Base-by-base conservation (phyloP, 1,140 invertebrate genomes). In the Magallana gigas region DNA sequence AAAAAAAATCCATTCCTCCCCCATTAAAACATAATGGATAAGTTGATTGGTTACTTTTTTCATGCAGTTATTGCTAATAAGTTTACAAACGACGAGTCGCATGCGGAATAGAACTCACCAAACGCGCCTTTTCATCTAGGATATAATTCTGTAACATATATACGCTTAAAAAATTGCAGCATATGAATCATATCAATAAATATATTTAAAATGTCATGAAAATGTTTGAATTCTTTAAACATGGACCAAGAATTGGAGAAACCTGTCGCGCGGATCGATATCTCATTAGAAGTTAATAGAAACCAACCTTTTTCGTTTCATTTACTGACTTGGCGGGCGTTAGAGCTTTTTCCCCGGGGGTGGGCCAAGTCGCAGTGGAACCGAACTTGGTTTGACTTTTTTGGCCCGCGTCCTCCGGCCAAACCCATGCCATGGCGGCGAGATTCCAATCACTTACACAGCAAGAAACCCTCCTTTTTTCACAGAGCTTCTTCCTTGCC, bases 81-180 rank as follows among this genome's bases (percentile, higher is more conserved):
- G 14, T 83, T 57, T 23, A 48, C 36, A 48, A 48, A 48, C 36
- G 36, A 48, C 36, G 36, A 48, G 36, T 48, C 36, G 36, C 68
- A 76, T 76, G 68, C 68, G 36, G 36, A 76, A 76, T 29, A 76
- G 1, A 64, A 83, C 81, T 83, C 18, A 83, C 81, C 81, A 57
- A 11, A 9, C 81, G 81, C 16, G 48, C 57, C 36, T 57, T 83
- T 29, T 83, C 81, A 16, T 83, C 81, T n/a, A 56, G 56, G 8
- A 57, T 58, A 83, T 83, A 83, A 16, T n/a, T 57, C 81, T 83
- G 81, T 83, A 83, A 83, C 5, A 71, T 76, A 76, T 29, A 76
- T 23, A 29, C 23, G 36, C 36, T 48, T 48, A 48, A 48, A 23
- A 48, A 48, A 48, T 48, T 48, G 36, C 36, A 48, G 36, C 36